A percentile compares a stretch with the other conserved stretches of the same genome.
These are phyloP conservation scores for Dendrophyllia cribrosa DNA, from an alignment of 64 coral and sea anemone genomes.

Conservation along the genomic window DNA sequence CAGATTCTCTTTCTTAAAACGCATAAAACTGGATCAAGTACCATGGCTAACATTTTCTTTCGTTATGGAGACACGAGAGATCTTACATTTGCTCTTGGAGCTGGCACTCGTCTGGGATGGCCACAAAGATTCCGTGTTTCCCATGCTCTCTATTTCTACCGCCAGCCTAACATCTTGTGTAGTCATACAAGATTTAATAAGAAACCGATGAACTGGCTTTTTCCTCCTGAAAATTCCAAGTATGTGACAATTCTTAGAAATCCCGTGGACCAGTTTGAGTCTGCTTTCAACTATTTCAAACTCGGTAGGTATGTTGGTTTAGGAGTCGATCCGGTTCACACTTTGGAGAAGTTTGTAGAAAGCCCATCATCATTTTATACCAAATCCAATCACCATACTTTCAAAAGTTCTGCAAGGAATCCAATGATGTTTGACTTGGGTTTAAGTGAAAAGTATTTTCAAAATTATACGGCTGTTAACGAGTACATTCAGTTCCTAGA, in stretches of 20 bases:
- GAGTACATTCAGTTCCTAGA: conserved; percentile 31
- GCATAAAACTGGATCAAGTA: conserved; percentile 72
- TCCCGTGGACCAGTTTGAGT: conserved; percentile 71
- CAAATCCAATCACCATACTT: no score
- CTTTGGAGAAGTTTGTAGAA: conserved; percentile 3
- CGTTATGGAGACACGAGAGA: conserved; percentile 61
- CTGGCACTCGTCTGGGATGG: conserved; percentile 4
- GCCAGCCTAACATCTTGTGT: conserved; percentile 47
- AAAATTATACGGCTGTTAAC: conserved; percentile 8
- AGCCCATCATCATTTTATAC: no score
- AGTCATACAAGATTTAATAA: conserved; percentile 61
- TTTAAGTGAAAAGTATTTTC: neutral
- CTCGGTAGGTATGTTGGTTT: conserved; percentile 8
- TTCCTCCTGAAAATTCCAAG: conserved; percentile 15
- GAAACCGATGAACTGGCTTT: conserved; percentile 8
- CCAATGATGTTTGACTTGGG: conserved; percentile 58
- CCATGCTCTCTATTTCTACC: neutral
- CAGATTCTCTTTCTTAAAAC: conserved; percentile 55
- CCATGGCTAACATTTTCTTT: conserved; percentile 64
- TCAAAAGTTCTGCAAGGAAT: conserved; percentile 17
- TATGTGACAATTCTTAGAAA: conserved; percentile 70
- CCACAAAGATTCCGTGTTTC: conserved; percentile 36
- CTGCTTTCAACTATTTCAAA: conserved; percentile 45
- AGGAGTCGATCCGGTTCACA: neutral
- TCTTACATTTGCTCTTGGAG: conserved; percentile 44